Evolutionary conservation across 2,113 vertebrate species (phyloP), one percentile per base, ranked within the genome.

Genomic region (Microcebus lehilahytsara): DNA sequence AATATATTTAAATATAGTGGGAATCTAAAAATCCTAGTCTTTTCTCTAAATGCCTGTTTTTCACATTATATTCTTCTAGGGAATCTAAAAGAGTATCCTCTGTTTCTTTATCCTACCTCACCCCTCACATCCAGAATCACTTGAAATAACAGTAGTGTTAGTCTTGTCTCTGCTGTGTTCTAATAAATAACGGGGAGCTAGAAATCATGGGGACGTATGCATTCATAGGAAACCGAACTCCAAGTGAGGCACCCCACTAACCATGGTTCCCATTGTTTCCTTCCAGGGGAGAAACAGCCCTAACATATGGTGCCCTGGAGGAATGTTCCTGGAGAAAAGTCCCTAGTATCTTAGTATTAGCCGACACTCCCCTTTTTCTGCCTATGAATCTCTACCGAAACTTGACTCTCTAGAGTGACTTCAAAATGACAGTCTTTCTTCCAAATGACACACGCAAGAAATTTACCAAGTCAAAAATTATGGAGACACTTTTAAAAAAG

Each of bases 81-180:
- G 27, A 69, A 64, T 64, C 67, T 74, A 64, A 49, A 37, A 72
- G 40, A 30, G 11, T 10, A 27, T 4, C 1, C 14, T 66, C 2
- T 66, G 42, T 34, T n/a, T 79, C 69, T 60, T 85, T 42, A 46
- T 9, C 25, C 11, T 6, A 19, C 0, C 9, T 80, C 0, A 5
- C 53, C 0, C 9, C 14, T 40, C 22, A 1, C 11, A 30, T 40
- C 7, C 34, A 79, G 74, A 91, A 40, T n/a, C 17, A 22, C 42
- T 37, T 4, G 22, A 51, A 34, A 11, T n/a, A n/a, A 13, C 3
- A 6, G 12, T 2, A 9, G 10, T 17, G 34, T 7, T 0, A 1
- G 27, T 46, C 10, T 69, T 10, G 0, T 75, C 67, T 64, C n/a
- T 37, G 46, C 5, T 13, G 10, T 51, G 58, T 40, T 22, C n/a